Evolutionary conservation across 2,888 invertebrate genomes (phyloP).

Genomic region (Cartodere bifasciata): DNA sequence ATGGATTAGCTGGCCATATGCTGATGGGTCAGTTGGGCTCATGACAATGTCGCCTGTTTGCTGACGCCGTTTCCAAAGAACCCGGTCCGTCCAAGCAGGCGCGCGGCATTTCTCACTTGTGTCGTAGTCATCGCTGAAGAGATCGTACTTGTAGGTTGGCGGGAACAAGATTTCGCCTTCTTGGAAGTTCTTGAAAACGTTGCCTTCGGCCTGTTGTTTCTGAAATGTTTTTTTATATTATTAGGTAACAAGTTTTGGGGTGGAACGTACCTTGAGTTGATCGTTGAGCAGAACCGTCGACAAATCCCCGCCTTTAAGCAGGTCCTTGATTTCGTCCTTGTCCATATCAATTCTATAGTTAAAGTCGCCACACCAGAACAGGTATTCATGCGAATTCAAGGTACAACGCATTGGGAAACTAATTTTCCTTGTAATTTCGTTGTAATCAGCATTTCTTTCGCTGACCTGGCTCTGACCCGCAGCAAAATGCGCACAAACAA

Average conservation of each 20-base stretch:
- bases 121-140: slow-evolving; percentile 97
- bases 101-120: slow-evolving; percentile 95
- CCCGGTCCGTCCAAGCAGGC: slow-evolving; percentile 97
- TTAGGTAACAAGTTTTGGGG: background rate
- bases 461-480: slow-evolving; percentile 94
- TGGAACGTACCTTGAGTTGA: slow-evolving; percentile 53
- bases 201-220: slow-evolving; percentile 64
- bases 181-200: slow-evolving; percentile 83
- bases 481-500: slow-evolving; percentile 98
- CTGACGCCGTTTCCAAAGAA: slow-evolving; percentile 82
- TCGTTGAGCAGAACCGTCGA: slow-evolving; percentile 70
- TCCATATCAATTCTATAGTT: slow-evolving; percentile 96
- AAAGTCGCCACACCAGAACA: slow-evolving; percentile 99
- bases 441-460: slow-evolving; percentile 93
- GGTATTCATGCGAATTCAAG: slow-evolving; percentile 90
- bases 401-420: slow-evolving; percentile 86
- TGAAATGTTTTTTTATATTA: slow-evolving; percentile 19
- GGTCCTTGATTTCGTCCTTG: slow-evolving; percentile 82
- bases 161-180: slow-evolving; percentile 88
- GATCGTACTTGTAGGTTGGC: slow-evolving; percentile 97
- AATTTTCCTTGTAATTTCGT: slow-evolving; percentile 85
- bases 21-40: slow-evolving; percentile 49
- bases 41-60: slow-evolving; percentile 54
- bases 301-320: slow-evolving; percentile 64
- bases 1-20: slow-evolving; percentile 64